A percentile compares a stretch with the other conserved stretches of the same genome.
Evolutionary conservation across 2,113 vertebrate genomes (phyloP).

Genomic region (Lepisosteus osseus): DNA sequence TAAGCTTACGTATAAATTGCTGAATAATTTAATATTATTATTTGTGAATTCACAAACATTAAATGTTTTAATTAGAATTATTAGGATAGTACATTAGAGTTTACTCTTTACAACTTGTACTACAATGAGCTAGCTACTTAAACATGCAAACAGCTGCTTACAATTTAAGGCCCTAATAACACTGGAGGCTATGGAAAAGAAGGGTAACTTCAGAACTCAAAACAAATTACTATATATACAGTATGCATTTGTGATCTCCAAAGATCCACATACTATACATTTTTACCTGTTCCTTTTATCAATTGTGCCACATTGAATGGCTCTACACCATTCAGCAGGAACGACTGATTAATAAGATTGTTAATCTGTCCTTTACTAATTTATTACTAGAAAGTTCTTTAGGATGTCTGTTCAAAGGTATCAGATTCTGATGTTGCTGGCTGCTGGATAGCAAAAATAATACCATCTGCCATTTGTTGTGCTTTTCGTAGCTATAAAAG

Average conservation of each 20-base stretch:
- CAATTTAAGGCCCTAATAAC: no score
- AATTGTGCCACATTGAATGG: background rate
- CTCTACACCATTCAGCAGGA: no score
- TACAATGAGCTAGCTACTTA: no score
- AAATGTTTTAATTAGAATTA: slow-evolving; percentile 4
- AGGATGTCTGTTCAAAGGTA: background rate
- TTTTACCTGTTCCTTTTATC: slow-evolving; percentile 3
- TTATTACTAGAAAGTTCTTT: slow-evolving; percentile 8
- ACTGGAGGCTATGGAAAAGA: no score
- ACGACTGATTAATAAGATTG: slow-evolving; percentile 10
- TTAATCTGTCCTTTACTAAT: slow-evolving; percentile 1
- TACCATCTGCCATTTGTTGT: background rate
- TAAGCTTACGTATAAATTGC: background rate
- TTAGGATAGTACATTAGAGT: no score
- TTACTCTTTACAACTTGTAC: no score
- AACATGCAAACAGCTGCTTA: no score
- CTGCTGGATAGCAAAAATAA: background rate
- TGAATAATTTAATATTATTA: slow-evolving; percentile 8
- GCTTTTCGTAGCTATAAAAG: background rate
- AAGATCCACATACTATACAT: no score
- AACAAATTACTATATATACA: no score
- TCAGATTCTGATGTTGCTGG: slow-evolving; percentile 1
- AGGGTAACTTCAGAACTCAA: no score
- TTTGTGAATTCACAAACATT: slow-evolving; percentile 2
- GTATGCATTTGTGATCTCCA: no score